Evolutionary conservation across 2,888 invertebrate species (phyloP).

Genomic region (Drosophila fungiperda): DNA sequence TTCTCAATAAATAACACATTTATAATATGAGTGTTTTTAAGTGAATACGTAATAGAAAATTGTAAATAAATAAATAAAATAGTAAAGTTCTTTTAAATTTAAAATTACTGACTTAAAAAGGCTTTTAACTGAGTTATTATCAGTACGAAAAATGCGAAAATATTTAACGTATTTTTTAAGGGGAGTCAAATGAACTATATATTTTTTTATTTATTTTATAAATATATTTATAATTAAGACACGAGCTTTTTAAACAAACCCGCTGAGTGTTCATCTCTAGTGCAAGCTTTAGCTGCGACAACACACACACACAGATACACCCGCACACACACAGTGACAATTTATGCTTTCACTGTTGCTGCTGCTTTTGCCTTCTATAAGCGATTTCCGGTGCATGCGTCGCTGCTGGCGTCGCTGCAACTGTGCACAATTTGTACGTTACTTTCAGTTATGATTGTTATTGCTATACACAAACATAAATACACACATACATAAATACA

Average conservation of each 20-base stretch:
- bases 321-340: slow-evolving; percentile 11
- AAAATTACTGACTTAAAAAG: neutral
- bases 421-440: slow-evolving; percentile 65
- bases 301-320: slow-evolving; percentile 8
- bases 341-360: slow-evolving; percentile 61
- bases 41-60: neutral
- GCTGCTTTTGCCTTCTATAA: slow-evolving; percentile 65
- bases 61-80: neutral
- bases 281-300: slow-evolving; percentile 39
- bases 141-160: no score
- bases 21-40: no score
- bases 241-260: neutral
- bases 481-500: neutral
- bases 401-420: slow-evolving; percentile 46
- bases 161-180: neutral
- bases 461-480: slow-evolving; percentile 1
- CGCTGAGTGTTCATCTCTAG: slow-evolving; percentile 18
- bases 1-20: no score
- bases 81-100: neutral
- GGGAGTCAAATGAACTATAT: neutral
- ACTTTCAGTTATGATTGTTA: slow-evolving; percentile 38
- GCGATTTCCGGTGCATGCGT: slow-evolving; percentile 81
- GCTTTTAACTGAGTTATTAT: neutral
- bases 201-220: no score
- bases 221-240: neutral